Conservation (phyloP, 2,797 vertebrate genomes). For the Ctenopoma multispine region DNA sequence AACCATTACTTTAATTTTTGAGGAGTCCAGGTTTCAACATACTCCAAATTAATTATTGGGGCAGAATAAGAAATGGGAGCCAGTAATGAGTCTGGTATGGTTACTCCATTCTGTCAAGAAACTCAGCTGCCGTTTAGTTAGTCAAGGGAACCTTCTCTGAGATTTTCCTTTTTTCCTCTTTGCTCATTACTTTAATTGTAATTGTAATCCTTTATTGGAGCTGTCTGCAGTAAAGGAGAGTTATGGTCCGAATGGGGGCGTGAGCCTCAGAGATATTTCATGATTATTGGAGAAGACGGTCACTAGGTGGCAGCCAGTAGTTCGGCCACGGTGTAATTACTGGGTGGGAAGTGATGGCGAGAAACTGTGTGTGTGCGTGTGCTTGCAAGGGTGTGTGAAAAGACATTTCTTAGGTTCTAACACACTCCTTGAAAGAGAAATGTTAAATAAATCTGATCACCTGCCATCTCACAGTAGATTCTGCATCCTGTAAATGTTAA, state of each 20-base stretch:
- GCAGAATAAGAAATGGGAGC: slow-evolving; percentile 73
- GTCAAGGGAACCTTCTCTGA: slow-evolving; percentile 81
- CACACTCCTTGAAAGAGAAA: slow-evolving; percentile 54
- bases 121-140: slow-evolving; percentile 84
- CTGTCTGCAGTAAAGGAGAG: slow-evolving; percentile 87
- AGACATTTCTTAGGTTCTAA: slow-evolving; percentile 48
- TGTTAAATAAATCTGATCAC: slow-evolving; percentile 52
- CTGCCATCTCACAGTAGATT: slow-evolving; percentile 46
- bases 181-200: slow-evolving; percentile 89
- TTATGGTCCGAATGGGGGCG: slow-evolving; percentile 84
- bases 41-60: slow-evolving; percentile 81
- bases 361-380: slow-evolving; percentile 31
- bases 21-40: slow-evolving; percentile 74
- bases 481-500: slow-evolving; percentile 31
- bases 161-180: slow-evolving; percentile 83
- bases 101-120: slow-evolving; percentile 82
- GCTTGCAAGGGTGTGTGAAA: slow-evolving; percentile 26
- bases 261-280: slow-evolving; percentile 84
- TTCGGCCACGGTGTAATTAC: slow-evolving; percentile 82
- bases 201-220: slow-evolving; percentile 89
- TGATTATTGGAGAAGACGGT: slow-evolving; percentile 87
- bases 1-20: slow-evolving; percentile 77
- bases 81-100: slow-evolving; percentile 78
- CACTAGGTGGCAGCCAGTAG: slow-evolving; percentile 86
- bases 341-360: slow-evolving; percentile 71